phyloP scores from a whole-genome alignment of 2,113 vertebrate species.

The Platycercus adscitus region DNA sequence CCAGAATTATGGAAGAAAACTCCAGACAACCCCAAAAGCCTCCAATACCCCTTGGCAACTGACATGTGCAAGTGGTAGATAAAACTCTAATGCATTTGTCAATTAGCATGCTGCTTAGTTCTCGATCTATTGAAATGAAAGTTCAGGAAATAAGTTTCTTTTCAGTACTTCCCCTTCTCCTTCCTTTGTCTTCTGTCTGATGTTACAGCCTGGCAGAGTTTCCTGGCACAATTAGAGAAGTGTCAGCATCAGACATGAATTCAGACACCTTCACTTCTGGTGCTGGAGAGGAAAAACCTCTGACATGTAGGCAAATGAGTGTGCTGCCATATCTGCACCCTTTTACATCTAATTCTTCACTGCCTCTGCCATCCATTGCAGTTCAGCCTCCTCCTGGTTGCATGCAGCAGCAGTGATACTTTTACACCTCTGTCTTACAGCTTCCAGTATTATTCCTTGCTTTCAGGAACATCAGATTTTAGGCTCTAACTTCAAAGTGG shows the following conservation, averaged over 20 bases:
- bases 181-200: neutral
- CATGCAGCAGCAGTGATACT: neutral
- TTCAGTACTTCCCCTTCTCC: neutral
- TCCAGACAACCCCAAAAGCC: neutral
- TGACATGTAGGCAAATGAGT: neutral
- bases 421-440: neutral
- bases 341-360: neutral
- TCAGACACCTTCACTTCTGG: neutral
- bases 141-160: neutral
- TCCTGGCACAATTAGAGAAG: neutral
- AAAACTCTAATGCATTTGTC: neutral
- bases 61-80: fast-evolving
- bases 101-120: neutral
- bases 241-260: neutral
- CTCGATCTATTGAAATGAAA: neutral
- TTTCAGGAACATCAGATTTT: neutral
- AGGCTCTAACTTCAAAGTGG: neutral
- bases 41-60: neutral
- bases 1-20: neutral
- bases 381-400: neutral
- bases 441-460: neutral
- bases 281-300: neutral
- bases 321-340: neutral
- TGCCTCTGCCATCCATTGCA: neutral
- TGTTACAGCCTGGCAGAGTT: neutral